These are phyloP conservation scores for Agrenia bidenticulata DNA, from an alignment of 2,888 invertebrate genomes.

Conservation along the genomic window DNA sequence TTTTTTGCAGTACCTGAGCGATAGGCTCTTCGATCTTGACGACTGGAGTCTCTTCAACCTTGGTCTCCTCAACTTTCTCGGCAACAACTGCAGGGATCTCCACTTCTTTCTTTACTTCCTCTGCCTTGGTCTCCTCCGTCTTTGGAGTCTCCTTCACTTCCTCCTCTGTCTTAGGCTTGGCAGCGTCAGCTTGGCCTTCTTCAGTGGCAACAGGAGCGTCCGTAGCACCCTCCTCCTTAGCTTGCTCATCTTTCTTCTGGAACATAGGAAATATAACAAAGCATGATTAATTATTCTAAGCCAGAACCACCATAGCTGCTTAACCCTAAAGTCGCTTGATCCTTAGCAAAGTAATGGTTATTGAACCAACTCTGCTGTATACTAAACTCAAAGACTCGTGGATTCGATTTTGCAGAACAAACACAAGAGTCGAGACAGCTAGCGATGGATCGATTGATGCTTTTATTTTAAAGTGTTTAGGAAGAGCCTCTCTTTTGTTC, in stretches of 20 bases:
- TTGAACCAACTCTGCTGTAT: too few species aligned
- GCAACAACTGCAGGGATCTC: constrained; percentile 24
- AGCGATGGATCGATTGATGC: too few species aligned
- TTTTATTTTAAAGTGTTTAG: too few species aligned
- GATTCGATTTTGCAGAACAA: too few species aligned
- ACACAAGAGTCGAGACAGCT: too few species aligned
- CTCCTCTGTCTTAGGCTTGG: constrained; percentile 36
- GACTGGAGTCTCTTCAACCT: constrained; percentile 26
- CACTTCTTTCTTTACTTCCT: constrained; percentile 28
- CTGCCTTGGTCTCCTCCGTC: constrained; percentile 36
- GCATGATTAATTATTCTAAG: too few species aligned
- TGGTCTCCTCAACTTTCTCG: constrained; percentile 39
- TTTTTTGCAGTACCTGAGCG: constrained; percentile 31
- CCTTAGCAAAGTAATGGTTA: too few species aligned
- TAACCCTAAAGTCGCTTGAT: too few species aligned
- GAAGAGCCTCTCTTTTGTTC: too few species aligned
- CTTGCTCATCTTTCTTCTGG: constrained; percentile 45
- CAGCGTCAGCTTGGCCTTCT: constrained; percentile 25
- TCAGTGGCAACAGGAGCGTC: constrained; percentile 14
- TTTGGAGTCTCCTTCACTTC: constrained; percentile 28
- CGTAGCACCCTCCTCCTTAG: constrained; percentile 24
- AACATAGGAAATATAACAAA: neutral
- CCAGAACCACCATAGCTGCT: too few species aligned
- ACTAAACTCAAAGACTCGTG: too few species aligned
- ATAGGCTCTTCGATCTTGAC: constrained; percentile 30